Evolutionary conservation across 2,797 vertebrate genomes (phyloP), one percentile per base, ranked within the genome.

Genomic region (Heliangelus exortis): DNA sequence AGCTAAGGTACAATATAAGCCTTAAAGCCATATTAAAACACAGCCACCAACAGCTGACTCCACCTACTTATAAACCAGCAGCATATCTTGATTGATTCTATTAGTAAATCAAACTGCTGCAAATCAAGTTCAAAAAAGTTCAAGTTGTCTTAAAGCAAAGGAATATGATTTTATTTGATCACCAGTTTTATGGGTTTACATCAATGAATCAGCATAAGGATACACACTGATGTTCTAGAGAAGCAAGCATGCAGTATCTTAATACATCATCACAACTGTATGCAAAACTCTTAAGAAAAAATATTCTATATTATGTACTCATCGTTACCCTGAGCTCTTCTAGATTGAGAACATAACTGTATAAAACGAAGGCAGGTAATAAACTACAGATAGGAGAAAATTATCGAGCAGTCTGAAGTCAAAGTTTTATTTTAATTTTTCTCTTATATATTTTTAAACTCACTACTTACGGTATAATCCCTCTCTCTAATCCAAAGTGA

Each of bases 401-500:
- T 53, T 65, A 61, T 72, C 34, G 5, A 80, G 78, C 53, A 25
- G 54, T 76, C 79, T 43, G 33, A 78, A 41, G 80, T 63, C 75
- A 29, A 66, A 75, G 48, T 86, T 55, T 89, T 66, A 3, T 22
- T 50, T 83, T 79, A 66, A 50, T 78, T 95, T 76, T 59, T 82
- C 16, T 29, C 63, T 85, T 22, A n/a, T 2, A 1, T 14, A 51
- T 90, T 77, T 96, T 85, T 79, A 61, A 84, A 62, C 34, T 84
- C 23, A 50, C 54, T 86, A 48, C 31, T 36, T 80, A 33, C 4
- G 39, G 63, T 80, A 25, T 84, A 96, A 94, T 95, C 80, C 74
- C 31, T 95, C 87, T 96, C 55, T 92, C 54, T 94, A 96, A 96
- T 41, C 33, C 17, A 47, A 92, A 93, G n/a, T 95, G 94, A 94